Base-by-base conservation (phyloP, 2,113 vertebrate genomes). In the Platanista minor region DNA sequence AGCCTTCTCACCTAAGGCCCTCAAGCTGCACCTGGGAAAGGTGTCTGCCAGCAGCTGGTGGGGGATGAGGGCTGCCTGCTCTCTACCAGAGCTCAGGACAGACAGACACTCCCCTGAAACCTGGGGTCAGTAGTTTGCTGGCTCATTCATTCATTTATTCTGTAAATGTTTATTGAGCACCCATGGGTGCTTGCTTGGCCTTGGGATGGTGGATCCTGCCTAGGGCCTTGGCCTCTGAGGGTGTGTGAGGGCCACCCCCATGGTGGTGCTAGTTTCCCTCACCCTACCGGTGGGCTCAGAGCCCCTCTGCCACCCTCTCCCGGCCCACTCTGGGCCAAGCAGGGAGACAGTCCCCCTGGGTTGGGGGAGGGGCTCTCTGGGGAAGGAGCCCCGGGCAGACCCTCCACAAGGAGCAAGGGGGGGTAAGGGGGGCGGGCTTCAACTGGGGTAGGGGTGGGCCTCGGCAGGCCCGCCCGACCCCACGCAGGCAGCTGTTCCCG, bases 401-500 rank as follows among this genome's bases (percentile, higher is more conserved):
- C 81, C 77, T 17, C 66, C 72, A 43, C 57, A 46, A 66, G 84
- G 57, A 61, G 31, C 14, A 3, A 13, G 54, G 72, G 1, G 31
- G 6, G 78, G 57, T 25, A 57, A 57, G 54, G 14, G 41, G 10
- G 72, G 59, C 8, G 20, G 69, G 62, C 49, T 72, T 72, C 46
- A 10, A 59, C 61, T 1, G 62, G 13, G 72, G 29, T 7, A 4
- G 72, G 78, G 74, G 59, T 10, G 74, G 62, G 93, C 83, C 64
- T 46, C 29, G 0, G 64, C 87, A 31, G 84, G 77, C 61, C 74
- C 49, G 10, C 77, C 78, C 2, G 21, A 86, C 69, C 96, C 95
- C 92, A 71, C 54, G 17, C 49, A 59, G 61, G 87, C 87, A 15
- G 93, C 88, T 18, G 36, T 96, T 97, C 95, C 96, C 11, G 89